phyloP scores from a whole-genome alignment of 2,888 invertebrate species.

The Masnerella sp. region DNA sequence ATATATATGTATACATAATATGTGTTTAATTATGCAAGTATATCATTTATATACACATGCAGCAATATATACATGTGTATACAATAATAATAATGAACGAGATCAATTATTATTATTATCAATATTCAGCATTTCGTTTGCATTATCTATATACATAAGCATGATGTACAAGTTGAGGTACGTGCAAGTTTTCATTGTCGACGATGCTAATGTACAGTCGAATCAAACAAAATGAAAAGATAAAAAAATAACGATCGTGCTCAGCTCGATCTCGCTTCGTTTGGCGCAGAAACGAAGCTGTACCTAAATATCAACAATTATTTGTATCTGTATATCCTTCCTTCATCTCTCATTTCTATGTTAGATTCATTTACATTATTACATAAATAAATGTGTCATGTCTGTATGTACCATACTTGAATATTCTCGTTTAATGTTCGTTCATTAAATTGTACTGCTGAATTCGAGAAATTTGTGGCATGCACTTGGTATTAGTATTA shows the following conservation, averaged over 20 bases:
- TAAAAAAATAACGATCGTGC: slow-evolving; percentile 25
- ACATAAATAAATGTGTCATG: too few relatives aligned
- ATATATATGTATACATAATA: not conserved
- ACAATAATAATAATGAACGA: too few relatives aligned
- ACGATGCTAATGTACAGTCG: slow-evolving; percentile 56
- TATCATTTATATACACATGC: slow-evolving; percentile 1
- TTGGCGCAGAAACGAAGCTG: not conserved
- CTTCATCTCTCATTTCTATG: slow-evolving; percentile 3
- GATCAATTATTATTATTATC: too few relatives aligned
- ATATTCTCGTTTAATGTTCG: too few relatives aligned
- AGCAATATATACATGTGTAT: slow-evolving; percentile 26
- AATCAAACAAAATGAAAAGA: slow-evolving; percentile 26
- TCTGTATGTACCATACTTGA: too few relatives aligned
- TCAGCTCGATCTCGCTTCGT: slow-evolving; percentile 6
- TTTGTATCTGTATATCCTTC: slow-evolving; percentile 4
- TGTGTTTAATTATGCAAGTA: too few relatives aligned
- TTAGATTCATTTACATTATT: too few relatives aligned
- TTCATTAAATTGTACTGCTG: slow-evolving; percentile 18
- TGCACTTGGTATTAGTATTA: slow-evolving; percentile 5
- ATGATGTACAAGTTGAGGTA: slow-evolving; percentile 69
- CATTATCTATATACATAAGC: slow-evolving; percentile 66
- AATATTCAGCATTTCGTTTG: slow-evolving; percentile 8
- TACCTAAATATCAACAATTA: slow-evolving; percentile 19
- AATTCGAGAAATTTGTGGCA: slow-evolving; percentile 27
- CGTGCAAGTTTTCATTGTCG: slow-evolving; percentile 47